Percentiles rank a stretch among this genome's conserved stretches.
Conservation (phyloP, 2,888 invertebrate species). For the Colostygia pectinataria region DNA sequence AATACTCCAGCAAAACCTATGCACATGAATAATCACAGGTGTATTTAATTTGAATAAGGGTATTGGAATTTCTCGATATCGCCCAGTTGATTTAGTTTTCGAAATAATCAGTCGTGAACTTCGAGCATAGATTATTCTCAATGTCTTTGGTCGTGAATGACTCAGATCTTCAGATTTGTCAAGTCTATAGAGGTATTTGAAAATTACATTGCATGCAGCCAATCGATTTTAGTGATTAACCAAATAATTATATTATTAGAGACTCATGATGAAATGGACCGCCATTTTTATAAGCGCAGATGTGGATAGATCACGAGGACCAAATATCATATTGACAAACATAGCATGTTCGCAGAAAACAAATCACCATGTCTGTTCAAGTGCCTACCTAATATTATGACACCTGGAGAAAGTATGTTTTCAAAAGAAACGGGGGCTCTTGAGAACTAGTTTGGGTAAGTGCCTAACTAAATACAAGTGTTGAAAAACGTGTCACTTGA, state of each 20-base stretch:
- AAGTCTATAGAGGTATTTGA: no score
- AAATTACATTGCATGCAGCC: no score
- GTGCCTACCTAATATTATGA: constrained; percentile 29
- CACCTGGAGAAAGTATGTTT: constrained; percentile 31
- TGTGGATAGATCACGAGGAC: no score
- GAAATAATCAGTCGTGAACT: constrained; percentile 3
- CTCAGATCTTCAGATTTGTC: no score
- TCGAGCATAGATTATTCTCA: no score
- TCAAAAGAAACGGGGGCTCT: constrained; percentile 20
- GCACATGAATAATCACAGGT: constrained; percentile 8
- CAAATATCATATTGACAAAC: no score
- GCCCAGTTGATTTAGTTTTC: background rate
- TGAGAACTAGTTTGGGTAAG: constrained; percentile 32
- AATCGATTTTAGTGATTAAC: no score
- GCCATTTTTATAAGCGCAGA: no score
- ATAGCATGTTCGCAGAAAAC: constrained; percentile 1
- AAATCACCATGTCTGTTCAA: constrained; percentile 12
- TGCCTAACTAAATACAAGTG: constrained; percentile 35
- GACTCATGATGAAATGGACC: no score
- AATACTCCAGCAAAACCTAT: constrained; percentile 46
- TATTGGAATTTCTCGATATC: constrained; percentile 6
- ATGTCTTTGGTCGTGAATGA: no score
- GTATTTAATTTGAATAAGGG: constrained; percentile 2
- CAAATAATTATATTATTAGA: no score
- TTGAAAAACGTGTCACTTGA: constrained; percentile 49